phyloP scores from a whole-genome alignment of 2,113 vertebrate species.

The Sinocyclocheilus grahami region DNA sequence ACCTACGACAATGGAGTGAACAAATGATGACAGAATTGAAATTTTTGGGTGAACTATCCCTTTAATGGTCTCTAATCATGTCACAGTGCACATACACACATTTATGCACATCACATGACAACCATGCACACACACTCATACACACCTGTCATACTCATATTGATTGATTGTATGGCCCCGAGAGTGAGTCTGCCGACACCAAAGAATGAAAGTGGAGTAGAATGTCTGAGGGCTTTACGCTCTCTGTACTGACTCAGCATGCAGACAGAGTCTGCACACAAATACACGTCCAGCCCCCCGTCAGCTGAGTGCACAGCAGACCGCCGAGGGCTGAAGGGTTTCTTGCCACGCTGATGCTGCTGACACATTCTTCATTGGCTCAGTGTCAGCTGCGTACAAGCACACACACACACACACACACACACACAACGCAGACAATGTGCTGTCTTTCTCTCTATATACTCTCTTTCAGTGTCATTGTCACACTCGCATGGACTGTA shows the following conservation, averaged over 20 bases:
- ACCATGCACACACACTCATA: slow-evolving; percentile 38
- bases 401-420: background rate
- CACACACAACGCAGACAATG: too few species aligned
- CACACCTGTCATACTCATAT: slow-evolving; percentile 52
- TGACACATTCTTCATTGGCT: slow-evolving; percentile 34
- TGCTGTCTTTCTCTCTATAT: background rate
- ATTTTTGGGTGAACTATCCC: too few species aligned
- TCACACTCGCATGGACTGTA: background rate
- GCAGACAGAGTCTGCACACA: slow-evolving; percentile 31
- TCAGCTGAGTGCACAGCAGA: slow-evolving; percentile 12
- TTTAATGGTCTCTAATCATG: background rate
- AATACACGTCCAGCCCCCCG: background rate
- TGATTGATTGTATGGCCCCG: slow-evolving; percentile 55
- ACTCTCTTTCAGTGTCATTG: background rate
- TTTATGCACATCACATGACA: slow-evolving; percentile 20
- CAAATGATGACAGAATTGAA: background rate
- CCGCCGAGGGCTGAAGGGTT: slow-evolving; percentile 7
- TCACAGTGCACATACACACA: slow-evolving; percentile 13
- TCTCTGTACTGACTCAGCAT: slow-evolving; percentile 59
- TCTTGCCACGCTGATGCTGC: slow-evolving; percentile 32
- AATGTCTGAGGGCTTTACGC: slow-evolving; percentile 50
- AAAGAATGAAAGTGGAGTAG: slow-evolving; percentile 46
- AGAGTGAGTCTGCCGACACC: slow-evolving; percentile 51
- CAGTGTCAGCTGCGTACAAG: background rate
- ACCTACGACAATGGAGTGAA: background rate